Evolutionary conservation across 2,113 vertebrate genomes (phyloP).

Genomic region (Jaculus jaculus): DNA sequence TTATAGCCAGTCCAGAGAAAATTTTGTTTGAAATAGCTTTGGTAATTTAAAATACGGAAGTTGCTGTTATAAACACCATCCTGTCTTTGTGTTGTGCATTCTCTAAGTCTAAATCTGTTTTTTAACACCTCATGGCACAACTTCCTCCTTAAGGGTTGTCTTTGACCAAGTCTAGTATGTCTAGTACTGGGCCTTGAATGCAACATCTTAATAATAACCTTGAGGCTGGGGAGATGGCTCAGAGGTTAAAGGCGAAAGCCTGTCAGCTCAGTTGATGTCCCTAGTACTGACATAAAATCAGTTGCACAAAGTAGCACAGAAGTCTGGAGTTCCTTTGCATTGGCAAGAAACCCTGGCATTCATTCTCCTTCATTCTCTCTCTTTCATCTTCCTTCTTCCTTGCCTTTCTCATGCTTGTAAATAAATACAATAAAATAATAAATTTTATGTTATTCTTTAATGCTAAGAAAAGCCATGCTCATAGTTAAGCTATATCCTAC

Average conservation of each 20-base stretch:
- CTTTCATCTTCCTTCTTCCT: no score
- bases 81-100: slow-evolving; percentile 31
- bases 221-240: not conserved
- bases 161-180: slow-evolving; percentile 24
- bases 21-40: slow-evolving; percentile 57
- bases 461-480: not conserved
- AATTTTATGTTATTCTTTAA: slow-evolving; percentile 23
- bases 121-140: slow-evolving; percentile 18
- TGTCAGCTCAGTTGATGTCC: no score
- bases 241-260: no score
- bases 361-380: no score
- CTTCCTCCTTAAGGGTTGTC: not conserved
- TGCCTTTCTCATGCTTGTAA: no score
- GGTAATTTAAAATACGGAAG: slow-evolving; percentile 52
- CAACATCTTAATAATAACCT: slow-evolving; percentile 35
- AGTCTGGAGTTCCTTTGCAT: no score
- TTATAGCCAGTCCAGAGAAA: slow-evolving; percentile 31
- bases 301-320: no score
- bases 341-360: no score
- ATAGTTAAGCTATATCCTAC: not conserved
- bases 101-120: slow-evolving; percentile 45
- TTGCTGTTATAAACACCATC: not conserved
- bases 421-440: no score
- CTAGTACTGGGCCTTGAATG: slow-evolving; percentile 36
- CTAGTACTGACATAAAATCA: no score